phyloP scores from a whole-genome alignment of 2,888 invertebrate species.

The Galerucella pusilla region DNA sequence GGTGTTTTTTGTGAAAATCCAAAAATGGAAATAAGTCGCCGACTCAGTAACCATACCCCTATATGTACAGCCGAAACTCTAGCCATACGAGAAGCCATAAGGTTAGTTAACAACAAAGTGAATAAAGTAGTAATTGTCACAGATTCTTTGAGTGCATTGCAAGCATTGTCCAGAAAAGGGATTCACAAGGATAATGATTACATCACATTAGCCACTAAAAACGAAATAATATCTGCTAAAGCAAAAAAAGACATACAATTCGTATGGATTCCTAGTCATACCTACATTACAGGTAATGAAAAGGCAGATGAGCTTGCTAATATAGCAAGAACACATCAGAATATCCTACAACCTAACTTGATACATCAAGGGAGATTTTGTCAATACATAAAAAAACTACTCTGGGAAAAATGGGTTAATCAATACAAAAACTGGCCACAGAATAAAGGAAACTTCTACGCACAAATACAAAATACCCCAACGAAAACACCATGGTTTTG shows the following conservation, averaged over 20 bases:
- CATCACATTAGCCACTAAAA: neutral
- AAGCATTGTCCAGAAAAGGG: too few relatives aligned
- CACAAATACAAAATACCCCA: too few relatives aligned
- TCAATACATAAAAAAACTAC: neutral
- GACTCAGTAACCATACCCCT: neutral
- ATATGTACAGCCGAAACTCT: neutral
- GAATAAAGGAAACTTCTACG: too few relatives aligned
- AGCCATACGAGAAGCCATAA: neutral
- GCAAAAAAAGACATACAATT: neutral
- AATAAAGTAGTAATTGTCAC: too few relatives aligned
- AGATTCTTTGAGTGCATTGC: too few relatives aligned
- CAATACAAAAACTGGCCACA: neutral
- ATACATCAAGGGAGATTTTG: neutral
- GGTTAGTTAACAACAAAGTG: neutral
- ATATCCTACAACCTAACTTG: neutral
- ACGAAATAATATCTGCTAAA: neutral
- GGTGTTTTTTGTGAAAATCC: neutral
- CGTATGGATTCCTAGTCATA: neutral
- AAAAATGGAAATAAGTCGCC: neutral
- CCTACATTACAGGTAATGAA: neutral
- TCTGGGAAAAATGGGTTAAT: neutral
- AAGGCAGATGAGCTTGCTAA: neutral
- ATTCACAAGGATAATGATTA: too few relatives aligned
- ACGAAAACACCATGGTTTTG: neutral
- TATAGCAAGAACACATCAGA: neutral